Conservation (phyloP, 2,113 vertebrate genomes). For the Felis chaus region DNA sequence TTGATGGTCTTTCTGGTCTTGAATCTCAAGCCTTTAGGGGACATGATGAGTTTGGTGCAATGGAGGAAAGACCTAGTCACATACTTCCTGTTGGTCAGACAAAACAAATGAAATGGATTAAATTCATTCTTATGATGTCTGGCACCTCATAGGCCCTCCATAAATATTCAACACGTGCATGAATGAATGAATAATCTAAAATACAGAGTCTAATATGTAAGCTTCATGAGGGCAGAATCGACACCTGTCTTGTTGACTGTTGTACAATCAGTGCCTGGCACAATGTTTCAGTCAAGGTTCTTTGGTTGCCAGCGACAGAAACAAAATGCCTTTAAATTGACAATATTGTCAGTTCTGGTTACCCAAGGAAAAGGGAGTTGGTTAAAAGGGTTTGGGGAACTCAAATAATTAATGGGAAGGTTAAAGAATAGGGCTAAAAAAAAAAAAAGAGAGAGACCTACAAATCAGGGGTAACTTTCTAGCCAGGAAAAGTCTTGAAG, state of each 20-base stretch:
- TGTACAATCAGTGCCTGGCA: not conserved
- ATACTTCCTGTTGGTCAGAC: not conserved
- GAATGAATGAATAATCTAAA: not conserved
- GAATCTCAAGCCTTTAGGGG: not conserved
- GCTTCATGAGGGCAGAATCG: not conserved
- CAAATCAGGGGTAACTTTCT: not conserved
- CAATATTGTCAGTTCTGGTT: not conserved
- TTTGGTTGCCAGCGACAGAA: not conserved
- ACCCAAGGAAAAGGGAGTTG: not conserved
- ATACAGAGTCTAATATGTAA: not conserved
- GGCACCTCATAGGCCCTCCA: not conserved
- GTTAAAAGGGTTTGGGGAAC: not conserved
- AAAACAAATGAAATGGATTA: slow-evolving; percentile 4
- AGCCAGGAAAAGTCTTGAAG: not conserved
- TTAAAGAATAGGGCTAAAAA: not conserved
- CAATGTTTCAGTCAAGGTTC: not conserved
- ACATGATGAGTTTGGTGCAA: not conserved
- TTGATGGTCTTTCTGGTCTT: not conserved
- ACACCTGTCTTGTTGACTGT: not conserved
- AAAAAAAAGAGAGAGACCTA: not conserved
- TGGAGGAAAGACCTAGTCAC: not conserved
- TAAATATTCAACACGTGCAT: not conserved
- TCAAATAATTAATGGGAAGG: not conserved
- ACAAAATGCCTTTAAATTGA: not conserved
- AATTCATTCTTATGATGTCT: not conserved